Conservation (phyloP, 2,888 invertebrate species). For the Pyrrhia umbra region DNA sequence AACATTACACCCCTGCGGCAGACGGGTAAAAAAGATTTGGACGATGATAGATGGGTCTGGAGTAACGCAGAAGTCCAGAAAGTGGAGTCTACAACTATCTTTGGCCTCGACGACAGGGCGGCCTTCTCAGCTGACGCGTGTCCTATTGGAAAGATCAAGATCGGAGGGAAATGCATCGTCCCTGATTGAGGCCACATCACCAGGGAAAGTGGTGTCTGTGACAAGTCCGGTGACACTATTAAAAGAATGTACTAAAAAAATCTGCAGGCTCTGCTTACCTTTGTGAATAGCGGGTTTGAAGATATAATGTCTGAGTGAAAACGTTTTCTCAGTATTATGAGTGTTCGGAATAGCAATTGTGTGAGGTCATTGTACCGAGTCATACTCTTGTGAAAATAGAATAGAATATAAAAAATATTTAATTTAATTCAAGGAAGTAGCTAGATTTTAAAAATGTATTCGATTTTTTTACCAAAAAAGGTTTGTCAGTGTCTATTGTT, state of each 20-base stretch:
- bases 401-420: not conserved
- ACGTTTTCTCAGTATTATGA: constrained; percentile 35
- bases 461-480: not conserved
- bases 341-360: constrained; percentile 39
- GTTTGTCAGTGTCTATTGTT: not conserved
- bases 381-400: not conserved
- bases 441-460: not conserved
- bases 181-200: constrained; percentile 24
- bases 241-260: not conserved
- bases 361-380: constrained; percentile 34
- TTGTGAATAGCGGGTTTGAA: constrained; percentile 3
- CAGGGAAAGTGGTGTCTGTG: not conserved
- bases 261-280: not conserved
- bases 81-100: constrained; percentile 14
- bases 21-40: too few relatives aligned
- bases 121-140: constrained; percentile 47
- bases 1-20: too few relatives aligned
- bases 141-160: constrained; percentile 35
- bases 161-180: constrained; percentile 25
- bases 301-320: constrained; percentile 11
- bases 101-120: constrained; percentile 43
- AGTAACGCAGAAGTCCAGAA: constrained; percentile 21
- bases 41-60: constrained; percentile 63
- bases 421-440: not conserved
- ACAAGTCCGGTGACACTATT: not conserved